Evolutionary conservation across 2,888 invertebrate genomes (phyloP).

Genomic region (Didymodactylos carnosus): DNA sequence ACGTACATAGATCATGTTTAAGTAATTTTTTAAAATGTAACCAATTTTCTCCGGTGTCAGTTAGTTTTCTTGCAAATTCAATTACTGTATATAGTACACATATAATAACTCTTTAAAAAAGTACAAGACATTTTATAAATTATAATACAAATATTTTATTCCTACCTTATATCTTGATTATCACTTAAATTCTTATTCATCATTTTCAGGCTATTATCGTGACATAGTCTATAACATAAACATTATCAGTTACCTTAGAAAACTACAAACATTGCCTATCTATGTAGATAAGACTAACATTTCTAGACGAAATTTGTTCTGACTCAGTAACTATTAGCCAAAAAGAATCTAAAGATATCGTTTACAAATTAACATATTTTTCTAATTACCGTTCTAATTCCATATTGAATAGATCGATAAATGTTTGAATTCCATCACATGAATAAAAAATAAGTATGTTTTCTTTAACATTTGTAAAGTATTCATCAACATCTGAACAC

Average conservation of each 20-base stretch:
- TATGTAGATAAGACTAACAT: too few relatives aligned
- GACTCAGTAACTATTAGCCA: too few relatives aligned
- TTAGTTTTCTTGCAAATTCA: slow-evolving; percentile 56
- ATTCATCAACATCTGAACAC: slow-evolving; percentile 72
- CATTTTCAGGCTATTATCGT: background rate
- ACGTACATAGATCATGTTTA: slow-evolving; percentile 18
- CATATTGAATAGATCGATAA: slow-evolving; percentile 75
- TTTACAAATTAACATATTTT: background rate
- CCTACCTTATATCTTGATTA: background rate
- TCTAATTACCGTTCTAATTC: slow-evolving; percentile 55
- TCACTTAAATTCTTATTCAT: background rate
- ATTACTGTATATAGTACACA: slow-evolving; percentile 82
- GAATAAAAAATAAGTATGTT: slow-evolving; percentile 72
- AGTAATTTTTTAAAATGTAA: background rate
- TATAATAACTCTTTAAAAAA: slow-evolving; percentile 47
- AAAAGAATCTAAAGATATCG: background rate
- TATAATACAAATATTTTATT: background rate
- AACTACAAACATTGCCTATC: background rate
- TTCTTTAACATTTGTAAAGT: slow-evolving; percentile 56
- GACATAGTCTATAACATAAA: background rate
- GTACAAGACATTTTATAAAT: background rate
- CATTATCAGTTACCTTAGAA: too few relatives aligned
- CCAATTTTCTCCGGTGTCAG: slow-evolving; percentile 24
- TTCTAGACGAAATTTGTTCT: too few relatives aligned
- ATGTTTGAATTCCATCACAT: slow-evolving; percentile 66